Base-by-base conservation (phyloP, 1,140 invertebrate genomes). In the Diprion similis region DNA sequence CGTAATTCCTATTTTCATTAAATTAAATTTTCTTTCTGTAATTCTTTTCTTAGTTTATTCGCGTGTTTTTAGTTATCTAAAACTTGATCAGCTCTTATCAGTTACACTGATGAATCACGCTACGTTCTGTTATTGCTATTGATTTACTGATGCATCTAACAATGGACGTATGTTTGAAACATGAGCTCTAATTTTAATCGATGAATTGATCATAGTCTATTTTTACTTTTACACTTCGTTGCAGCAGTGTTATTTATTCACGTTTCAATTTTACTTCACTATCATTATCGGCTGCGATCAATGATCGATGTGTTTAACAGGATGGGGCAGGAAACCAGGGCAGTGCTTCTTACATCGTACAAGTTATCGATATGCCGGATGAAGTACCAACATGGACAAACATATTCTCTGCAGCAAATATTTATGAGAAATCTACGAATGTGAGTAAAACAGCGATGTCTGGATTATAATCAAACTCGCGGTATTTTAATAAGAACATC, bases 351-450 rank as follows among this genome's bases (percentile, higher is more conserved):
- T 79, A 87, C 51, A 87, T 90, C 79, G 85, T 91, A 0, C 81
- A 89, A 85, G 89, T 91, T 7, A 80, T 86, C 10, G 90, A 91
- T 75, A 82, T 90, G 66, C 88, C 89, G 47, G 87, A 88, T 77
- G 82, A 86, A 17, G 84, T 85, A 6, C 90, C 90, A 10, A 83
- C 84, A 11, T 91, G 90, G 90, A 83, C 86, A 6, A 84, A 83
- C 75, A 84, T 89, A 17, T 89, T 89, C 71, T 84, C 89, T 0
- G 87, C 89, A 0, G 86, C 89, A 78, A 87, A 85, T 71, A 89
- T 90, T 71, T 80, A 88, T 24, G 89, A 91, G 81, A 89, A 90
- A 80, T 84, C 84, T 1, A 37, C 65, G 0, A 84, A 86, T 66
- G 80, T 80, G 71, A 64, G 65, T 65, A 70, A 68, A 59, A 59